Evolutionary conservation across 2,888 invertebrate genomes (phyloP).

Genomic region (Caenorhabditis japonica): DNA sequence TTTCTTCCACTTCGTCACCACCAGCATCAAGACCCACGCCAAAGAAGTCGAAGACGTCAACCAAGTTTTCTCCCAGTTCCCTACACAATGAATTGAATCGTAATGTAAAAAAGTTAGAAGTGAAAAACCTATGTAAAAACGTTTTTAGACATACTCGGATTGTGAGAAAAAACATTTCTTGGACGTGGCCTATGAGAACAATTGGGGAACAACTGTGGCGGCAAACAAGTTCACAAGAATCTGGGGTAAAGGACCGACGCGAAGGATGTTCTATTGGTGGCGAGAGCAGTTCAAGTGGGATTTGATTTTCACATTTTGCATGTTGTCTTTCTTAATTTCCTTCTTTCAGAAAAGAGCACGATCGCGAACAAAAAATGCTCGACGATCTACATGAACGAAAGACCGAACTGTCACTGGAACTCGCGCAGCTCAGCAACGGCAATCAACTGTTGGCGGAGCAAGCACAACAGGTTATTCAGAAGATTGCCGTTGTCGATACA

Average conservation of each 20-base stretch:
- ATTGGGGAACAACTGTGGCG: constrained; percentile 38
- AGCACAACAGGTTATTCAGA: not conserved
- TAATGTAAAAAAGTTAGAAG: not conserved
- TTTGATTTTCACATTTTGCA: not conserved
- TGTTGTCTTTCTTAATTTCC: not conserved
- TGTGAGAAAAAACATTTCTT: constrained; percentile 41
- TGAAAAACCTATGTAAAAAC: no score
- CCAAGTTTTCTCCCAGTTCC: not conserved
- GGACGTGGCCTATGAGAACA: constrained; percentile 39
- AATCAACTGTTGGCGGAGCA: not conserved
- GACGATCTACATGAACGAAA: not conserved
- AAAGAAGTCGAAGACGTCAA: not conserved
- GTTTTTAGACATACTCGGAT: constrained; percentile 31
- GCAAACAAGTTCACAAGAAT: constrained; percentile 32
- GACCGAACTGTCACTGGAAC: constrained; percentile 1
- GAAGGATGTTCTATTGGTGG: constrained; percentile 43
- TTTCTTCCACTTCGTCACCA: not conserved
- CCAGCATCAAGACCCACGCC: not conserved
- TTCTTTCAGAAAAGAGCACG: constrained; percentile 18
- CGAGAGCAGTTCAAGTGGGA: constrained; percentile 38
- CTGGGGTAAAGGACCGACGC: constrained; percentile 32
- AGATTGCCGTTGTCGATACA: constrained; percentile 8
- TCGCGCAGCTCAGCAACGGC: not conserved
- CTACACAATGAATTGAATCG: not conserved
- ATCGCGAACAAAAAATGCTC: constrained; percentile 9